Evolutionary conservation across 1,140 invertebrate species (phyloP), one percentile per base, ranked within the genome.

Genomic region (Leptopilina boulardi): DNA sequence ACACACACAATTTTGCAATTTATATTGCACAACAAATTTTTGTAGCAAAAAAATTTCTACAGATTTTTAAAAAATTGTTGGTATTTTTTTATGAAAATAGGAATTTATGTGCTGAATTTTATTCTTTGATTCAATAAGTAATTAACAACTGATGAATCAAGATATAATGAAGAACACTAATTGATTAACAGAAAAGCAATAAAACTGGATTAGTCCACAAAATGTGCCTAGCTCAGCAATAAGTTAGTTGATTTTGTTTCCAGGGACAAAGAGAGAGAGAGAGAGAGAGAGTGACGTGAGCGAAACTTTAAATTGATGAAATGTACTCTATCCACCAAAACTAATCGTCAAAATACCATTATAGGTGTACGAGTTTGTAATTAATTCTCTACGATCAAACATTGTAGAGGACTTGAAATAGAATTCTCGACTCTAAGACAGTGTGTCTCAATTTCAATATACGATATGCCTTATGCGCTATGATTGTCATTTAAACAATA

Each of bases 221-320:
- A 51, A 38, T 51, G 0, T 8, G 15, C 47, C n/a, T 51, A 18
- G 47, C 1, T 3, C 0, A 51, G 47, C 47, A 18, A 18, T 51
- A 51, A 51, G 47, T 51, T 51, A n/a, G 47, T 51, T 51, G 47
- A 51, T 51, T 51, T 18, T 51, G 47, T 51, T 51, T 51, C 15
- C n/a, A n/a, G n/a, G n/a, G n/a, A n/a, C n/a, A n/a, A n/a, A n/a
- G n/a, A n/a, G n/a, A n/a, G n/a, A n/a, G n/a, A n/a, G n/a, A n/a
- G n/a, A n/a, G n/a, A n/a, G n/a, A n/a, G 34, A 38, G 47, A 51
- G 47, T 51, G 47, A 51, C 47, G 47, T 51, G 47, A 51, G n/a
- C n/a, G 15, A 51, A 51, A 51, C 47, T 51, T 51, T 51, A 51
- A 51, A 51, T 51, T 51, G 47, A 51, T 51, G 47, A 51, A 51